Evolutionary conservation across 2,888 invertebrate genomes (phyloP).

Genomic region (Glaucopsyche alexis): DNA sequence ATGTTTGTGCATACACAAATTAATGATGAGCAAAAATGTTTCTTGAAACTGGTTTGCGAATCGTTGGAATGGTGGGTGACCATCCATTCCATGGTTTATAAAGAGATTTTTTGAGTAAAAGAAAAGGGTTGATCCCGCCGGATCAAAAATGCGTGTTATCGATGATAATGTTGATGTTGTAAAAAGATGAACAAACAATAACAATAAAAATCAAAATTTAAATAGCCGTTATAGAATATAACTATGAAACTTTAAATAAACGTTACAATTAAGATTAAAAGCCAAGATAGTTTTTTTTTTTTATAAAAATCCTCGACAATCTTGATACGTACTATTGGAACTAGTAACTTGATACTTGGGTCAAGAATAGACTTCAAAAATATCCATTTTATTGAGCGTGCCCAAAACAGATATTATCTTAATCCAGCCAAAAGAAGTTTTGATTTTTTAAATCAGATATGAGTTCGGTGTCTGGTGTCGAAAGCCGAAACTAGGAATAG

Average conservation of each 20-base stretch:
- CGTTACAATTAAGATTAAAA: not conserved
- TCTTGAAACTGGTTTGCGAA: constrained; percentile 7
- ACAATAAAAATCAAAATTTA: not conserved
- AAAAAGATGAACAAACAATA: not conserved
- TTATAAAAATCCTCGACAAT: not conserved
- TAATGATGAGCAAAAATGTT: constrained; percentile 24
- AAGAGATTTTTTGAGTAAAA: too few species aligned
- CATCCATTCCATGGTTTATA: not conserved
- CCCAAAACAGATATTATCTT: constrained; percentile 15
- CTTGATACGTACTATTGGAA: not conserved
- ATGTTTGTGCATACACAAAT: constrained; percentile 31
- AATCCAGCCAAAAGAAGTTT: constrained; percentile 4
- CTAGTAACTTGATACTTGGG: not conserved
- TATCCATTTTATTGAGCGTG: not conserved
- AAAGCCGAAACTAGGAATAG: constrained; percentile 3
- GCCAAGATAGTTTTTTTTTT: not conserved
- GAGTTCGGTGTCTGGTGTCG: constrained; percentile 7
- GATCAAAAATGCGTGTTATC: not conserved
- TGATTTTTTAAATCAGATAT: constrained; percentile 24
- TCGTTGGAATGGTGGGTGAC: not conserved
- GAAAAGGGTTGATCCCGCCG: too few species aligned
- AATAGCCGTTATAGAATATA: not conserved
- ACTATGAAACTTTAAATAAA: not conserved
- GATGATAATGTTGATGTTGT: not conserved
- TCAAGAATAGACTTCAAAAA: not conserved